These are phyloP conservation scores for Syngnathus acus DNA, from an alignment of 2,797 vertebrate species.

Conservation along the genomic window DNA sequence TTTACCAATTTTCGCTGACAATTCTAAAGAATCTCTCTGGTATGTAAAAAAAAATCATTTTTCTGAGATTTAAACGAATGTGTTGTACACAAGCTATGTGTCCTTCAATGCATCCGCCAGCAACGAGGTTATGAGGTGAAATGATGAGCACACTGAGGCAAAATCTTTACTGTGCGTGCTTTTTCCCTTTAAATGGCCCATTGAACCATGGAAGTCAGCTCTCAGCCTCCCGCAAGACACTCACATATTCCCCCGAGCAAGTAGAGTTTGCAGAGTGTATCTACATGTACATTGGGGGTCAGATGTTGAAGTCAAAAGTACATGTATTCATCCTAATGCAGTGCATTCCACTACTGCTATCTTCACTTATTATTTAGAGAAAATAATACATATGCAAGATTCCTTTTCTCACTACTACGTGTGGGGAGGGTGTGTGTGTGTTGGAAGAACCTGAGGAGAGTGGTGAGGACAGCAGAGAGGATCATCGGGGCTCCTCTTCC, in stretches of 20 bases:
- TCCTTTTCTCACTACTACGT: neutral
- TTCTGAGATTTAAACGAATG: neutral
- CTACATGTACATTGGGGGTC: constrained; percentile 33
- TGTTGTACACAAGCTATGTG: constrained; percentile 15
- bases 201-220: constrained; percentile 32
- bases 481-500: no score
- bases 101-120: constrained; percentile 20
- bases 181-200: constrained; percentile 36
- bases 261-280: constrained; percentile 20
- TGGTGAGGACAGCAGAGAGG: no score
- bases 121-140: constrained; percentile 27
- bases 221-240: constrained; percentile 8
- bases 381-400: neutral
- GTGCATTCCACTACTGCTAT: constrained; percentile 16
- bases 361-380: no score
- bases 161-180: constrained; percentile 32
- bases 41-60: constrained; percentile 5
- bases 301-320: constrained; percentile 33
- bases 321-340: constrained; percentile 18
- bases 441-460: no score
- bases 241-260: constrained; percentile 30
- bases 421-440: no score
- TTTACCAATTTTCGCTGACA: neutral
- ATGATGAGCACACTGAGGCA: constrained; percentile 37
- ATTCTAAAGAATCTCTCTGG: neutral